Base-by-base conservation (phyloP, 1,140 invertebrate genomes). In the Diplogasteroides magnus region DNA sequence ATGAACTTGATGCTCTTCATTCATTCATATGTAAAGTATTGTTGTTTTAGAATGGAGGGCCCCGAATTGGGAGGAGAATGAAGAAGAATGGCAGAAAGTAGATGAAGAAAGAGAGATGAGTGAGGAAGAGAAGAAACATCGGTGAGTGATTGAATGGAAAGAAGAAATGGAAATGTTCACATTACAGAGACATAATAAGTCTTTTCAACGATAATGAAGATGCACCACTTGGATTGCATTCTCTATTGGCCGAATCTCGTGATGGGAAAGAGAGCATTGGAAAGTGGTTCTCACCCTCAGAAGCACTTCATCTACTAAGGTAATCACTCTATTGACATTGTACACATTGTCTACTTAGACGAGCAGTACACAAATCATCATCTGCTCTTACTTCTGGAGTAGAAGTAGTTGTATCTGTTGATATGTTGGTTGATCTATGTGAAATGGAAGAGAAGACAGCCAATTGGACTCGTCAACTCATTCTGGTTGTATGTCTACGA, bases 1-100 rank as follows among this genome's bases (percentile, higher is more conserved):
- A n/a, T n/a, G n/a, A n/a, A n/a, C n/a, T n/a, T n/a, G n/a, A n/a
- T n/a, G n/a, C n/a, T n/a, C n/a, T n/a, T n/a, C 84, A 88, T 88
- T 25, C 88, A 90, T 2, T 19, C 2, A 31, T n/a, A 32, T 2
- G 2, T 19, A 63, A 32, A 1, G 29, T 48, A 13, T 64, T 25
- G 29, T 48, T 55, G 11, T 67, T 15, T 57, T 25, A 15, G n/a
- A n/a, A n/a, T n/a, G n/a, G n/a, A n/a, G n/a, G n/a, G n/a, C n/a
- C n/a, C n/a, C n/a, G n/a, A n/a, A n/a, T n/a, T n/a, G n/a, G n/a
- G n/a, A n/a, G n/a, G n/a, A n/a, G n/a, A n/a, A n/a, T n/a, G n/a
- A n/a, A n/a, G n/a, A n/a, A n/a, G n/a, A n/a, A n/a, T n/a, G n/a
- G n/a, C n/a, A n/a, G n/a, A n/a, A n/a, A n/a, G n/a, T n/a, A n/a